A percentile compares a stretch with the other conserved stretches of the same genome.
Conservation (phyloP, 2,888 invertebrate genomes). For the Acrocyrtus sp. region DNA sequence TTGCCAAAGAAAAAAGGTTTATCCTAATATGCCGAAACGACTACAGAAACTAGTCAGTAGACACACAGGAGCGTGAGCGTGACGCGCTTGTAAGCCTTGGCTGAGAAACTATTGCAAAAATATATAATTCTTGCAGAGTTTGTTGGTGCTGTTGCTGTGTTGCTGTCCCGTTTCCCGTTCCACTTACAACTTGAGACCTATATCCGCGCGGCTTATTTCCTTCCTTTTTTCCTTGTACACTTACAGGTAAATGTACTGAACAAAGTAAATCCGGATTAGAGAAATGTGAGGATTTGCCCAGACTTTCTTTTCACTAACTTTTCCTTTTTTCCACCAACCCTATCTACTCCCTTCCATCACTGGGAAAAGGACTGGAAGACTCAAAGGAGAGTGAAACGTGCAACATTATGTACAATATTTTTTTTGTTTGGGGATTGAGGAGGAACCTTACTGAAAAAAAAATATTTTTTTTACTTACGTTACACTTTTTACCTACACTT, state of each 20-base stretch:
- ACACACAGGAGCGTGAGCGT: neutral
- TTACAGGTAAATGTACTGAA: conserved; percentile 27
- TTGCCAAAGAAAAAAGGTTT: conserved; percentile 27
- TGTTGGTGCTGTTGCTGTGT: neutral
- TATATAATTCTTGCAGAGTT: neutral
- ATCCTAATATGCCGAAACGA: conserved; percentile 31
- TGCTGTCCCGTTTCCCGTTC: neutral
- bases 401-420: no score
- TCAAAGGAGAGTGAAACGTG: no score
- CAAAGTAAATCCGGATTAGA: conserved; percentile 38
- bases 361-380: neutral
- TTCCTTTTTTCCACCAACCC: neutral
- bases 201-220: no score
- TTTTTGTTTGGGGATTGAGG: no score
- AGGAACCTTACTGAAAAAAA: no score
- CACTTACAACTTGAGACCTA: neutral
- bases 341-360: neutral
- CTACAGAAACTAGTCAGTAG: conserved; percentile 1
- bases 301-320: neutral
- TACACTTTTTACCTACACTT: no score
- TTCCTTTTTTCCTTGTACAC: conserved; percentile 6
- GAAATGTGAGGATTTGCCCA: conserved; percentile 35
- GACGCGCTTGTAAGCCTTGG: neutral
- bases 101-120: neutral
- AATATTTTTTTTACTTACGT: no score